These are phyloP conservation scores for Hucho hucho DNA, from an alignment of 2,113 vertebrate species.

Conservation along the genomic window DNA sequence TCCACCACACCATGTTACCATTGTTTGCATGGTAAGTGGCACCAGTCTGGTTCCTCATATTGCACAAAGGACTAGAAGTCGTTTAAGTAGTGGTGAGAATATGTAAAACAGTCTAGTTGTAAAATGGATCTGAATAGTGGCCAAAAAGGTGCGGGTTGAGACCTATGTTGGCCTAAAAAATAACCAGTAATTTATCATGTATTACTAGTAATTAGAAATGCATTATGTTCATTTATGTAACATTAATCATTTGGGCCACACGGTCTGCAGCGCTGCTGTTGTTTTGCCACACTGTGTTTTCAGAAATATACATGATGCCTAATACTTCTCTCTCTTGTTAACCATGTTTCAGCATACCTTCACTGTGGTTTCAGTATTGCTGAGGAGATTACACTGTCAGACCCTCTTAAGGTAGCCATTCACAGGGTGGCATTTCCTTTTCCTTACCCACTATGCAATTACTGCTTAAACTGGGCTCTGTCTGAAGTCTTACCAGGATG, in stretches of 20 bases:
- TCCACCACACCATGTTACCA: too few relatives aligned
- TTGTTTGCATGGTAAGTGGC: not conserved
- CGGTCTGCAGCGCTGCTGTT: too few relatives aligned
- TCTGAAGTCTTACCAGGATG: constrained; percentile 33
- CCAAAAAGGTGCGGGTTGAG: not conserved
- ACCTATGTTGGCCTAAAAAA: not conserved
- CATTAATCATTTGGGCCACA: too few relatives aligned
- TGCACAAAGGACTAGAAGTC: not conserved
- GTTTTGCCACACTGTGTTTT: too few relatives aligned
- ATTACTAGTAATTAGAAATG: too few relatives aligned
- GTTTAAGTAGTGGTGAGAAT: not conserved
- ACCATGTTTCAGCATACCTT: constrained; percentile 19
- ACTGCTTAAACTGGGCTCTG: constrained; percentile 35
- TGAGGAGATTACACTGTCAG: constrained; percentile 53
- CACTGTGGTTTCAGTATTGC: constrained; percentile 31
- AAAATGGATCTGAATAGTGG: not conserved
- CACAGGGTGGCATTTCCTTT: constrained; percentile 50
- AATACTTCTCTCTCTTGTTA: constrained; percentile 11
- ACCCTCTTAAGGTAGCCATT: constrained; percentile 52
- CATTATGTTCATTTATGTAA: too few relatives aligned
- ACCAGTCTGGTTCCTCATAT: not conserved
- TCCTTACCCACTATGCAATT: constrained; percentile 15
- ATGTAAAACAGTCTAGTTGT: not conserved
- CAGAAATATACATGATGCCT: too few relatives aligned
- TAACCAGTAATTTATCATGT: too few relatives aligned